phyloP scores from a whole-genome alignment of 2,888 invertebrate species.

The Zhuqinia jingwanae region DNA sequence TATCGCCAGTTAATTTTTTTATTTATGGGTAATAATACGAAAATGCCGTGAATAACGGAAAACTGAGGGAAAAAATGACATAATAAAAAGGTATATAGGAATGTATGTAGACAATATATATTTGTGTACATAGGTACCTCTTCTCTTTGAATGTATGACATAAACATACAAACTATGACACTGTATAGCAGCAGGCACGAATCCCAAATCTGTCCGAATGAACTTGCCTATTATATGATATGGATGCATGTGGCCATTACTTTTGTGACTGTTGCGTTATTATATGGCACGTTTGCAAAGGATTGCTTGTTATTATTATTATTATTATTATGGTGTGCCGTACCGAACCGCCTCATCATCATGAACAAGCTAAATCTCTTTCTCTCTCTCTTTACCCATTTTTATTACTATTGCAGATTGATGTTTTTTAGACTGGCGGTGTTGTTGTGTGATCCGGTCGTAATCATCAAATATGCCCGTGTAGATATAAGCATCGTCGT shows the following conservation, averaged over 20 bases:
- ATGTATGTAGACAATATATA: not conserved
- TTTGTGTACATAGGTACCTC: not conserved
- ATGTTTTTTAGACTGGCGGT: constrained; percentile 2
- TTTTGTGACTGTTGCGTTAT: not conserved
- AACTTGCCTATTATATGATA: not conserved
- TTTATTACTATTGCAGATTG: constrained; percentile 23
- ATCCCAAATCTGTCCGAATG: not conserved
- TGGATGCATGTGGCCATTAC: not conserved
- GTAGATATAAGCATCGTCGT: not conserved
- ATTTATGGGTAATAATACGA: constrained; percentile 36
- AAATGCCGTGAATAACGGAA: constrained; percentile 63
- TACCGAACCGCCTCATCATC: constrained; percentile 29
- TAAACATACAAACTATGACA: no score
- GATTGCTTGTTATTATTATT: constrained; percentile 3
- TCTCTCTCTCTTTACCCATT: constrained; percentile 21
- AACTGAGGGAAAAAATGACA: constrained; percentile 53
- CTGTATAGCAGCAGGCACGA: no score
- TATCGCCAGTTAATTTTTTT: constrained; percentile 32
- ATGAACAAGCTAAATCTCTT: constrained; percentile 35
- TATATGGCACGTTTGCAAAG: not conserved
- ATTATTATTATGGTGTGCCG: not conserved
- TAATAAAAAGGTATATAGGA: constrained; percentile 35
- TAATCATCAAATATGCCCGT: not conserved
- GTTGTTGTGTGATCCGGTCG: constrained; percentile 26
- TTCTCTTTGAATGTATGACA: no score